phyloP scores from a whole-genome alignment of 1,140 invertebrate species.

The Solen grandis region DNA sequence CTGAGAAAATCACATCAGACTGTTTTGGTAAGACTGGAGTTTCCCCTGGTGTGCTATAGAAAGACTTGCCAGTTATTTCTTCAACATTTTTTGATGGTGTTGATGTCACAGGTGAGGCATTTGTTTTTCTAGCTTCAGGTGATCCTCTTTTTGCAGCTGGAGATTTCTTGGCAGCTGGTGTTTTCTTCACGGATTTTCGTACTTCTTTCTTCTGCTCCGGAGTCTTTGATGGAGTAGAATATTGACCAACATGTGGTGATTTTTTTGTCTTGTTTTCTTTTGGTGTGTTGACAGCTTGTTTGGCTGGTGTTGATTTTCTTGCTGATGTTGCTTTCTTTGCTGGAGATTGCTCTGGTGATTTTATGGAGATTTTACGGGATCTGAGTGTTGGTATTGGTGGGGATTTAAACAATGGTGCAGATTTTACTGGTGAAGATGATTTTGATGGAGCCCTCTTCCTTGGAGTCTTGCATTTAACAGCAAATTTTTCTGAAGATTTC shows the following conservation, averaged over 20 bases:
- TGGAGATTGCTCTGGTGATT: neutral
- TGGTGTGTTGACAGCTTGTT: too few relatives aligned
- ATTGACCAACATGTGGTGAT: too few relatives aligned
- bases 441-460: too few relatives aligned
- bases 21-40: conserved; percentile 18
- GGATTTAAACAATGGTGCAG: neutral
- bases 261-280: too few relatives aligned
- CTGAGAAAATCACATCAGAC: neutral
- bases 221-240: too few relatives aligned
- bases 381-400: neutral
- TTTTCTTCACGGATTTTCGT: conserved; percentile 18
- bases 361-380: neutral
- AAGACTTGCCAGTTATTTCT: conserved; percentile 28
- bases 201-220: too few relatives aligned
- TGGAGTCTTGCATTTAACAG: neutral
- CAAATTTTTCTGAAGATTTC: neutral
- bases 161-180: neutral
- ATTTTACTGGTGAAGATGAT: neutral
- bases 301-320: neutral
- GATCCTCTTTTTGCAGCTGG: neutral
- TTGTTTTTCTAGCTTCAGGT: neutral
- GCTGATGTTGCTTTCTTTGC: neutral
- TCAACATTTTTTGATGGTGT: conserved; percentile 28
- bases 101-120: conserved; percentile 20
- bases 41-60: conserved; percentile 39